Conservation (phyloP, 2,113 vertebrate species). For the Cairina moschata region DNA sequence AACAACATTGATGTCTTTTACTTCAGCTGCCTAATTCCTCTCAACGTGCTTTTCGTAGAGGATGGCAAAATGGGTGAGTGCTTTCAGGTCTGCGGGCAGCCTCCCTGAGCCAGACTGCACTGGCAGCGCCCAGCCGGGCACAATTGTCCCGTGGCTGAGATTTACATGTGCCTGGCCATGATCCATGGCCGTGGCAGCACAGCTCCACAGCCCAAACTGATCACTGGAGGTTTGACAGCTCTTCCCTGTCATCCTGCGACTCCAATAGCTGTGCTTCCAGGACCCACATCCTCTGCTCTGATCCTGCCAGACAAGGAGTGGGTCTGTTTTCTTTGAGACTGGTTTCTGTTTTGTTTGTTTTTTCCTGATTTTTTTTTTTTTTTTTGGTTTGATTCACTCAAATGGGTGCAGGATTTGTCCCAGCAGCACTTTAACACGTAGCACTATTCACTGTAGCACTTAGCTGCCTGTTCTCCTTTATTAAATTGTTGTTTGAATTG, state of each 20-base stretch:
- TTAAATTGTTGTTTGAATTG: neutral
- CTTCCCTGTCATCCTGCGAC: neutral
- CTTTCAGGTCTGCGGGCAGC: neutral
- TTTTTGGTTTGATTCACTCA: neutral
- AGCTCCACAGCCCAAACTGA: neutral
- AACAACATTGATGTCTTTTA: slow-evolving; percentile 99
- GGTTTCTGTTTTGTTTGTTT: neutral
- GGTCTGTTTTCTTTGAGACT: neutral
- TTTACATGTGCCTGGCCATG: neutral
- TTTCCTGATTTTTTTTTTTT: neutral
- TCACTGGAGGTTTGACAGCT: neutral
- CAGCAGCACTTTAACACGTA: neutral
- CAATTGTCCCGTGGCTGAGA: neutral
- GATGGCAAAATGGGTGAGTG: slow-evolving; percentile 98
- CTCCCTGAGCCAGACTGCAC: neutral
- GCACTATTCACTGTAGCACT: neutral
- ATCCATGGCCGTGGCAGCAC: neutral
- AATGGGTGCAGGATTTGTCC: neutral
- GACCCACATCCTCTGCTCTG: neutral
- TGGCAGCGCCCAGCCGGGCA: neutral
- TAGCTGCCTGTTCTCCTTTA: neutral
- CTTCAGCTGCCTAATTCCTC: slow-evolving; percentile 98
- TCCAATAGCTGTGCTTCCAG: neutral
- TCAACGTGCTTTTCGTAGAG: slow-evolving; percentile 98
- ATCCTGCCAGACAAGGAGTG: neutral